Percentiles rank a stretch among this genome's conserved stretches.
These are phyloP conservation scores for Zaprionus gabonicus DNA, from an alignment of 1,140 invertebrate genomes.

Conservation along the genomic window DNA sequence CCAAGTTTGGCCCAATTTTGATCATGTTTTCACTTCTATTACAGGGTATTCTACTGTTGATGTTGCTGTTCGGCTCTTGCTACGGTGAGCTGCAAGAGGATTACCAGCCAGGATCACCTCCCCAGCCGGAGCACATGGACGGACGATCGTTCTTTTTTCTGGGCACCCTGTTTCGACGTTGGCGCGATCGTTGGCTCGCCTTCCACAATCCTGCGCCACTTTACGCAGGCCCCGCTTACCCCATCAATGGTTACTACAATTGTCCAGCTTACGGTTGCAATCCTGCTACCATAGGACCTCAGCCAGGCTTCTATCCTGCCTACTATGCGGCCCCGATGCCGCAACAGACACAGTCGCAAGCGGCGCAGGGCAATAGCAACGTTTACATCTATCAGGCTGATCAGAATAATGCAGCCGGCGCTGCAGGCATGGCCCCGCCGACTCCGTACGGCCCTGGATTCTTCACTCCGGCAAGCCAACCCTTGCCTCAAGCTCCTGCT, in stretches of 20 bases:
- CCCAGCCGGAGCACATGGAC: constrained; percentile 37
- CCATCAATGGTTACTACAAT: constrained; percentile 65
- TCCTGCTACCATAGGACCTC: constrained; percentile 54
- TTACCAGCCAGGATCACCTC: constrained; percentile 6
- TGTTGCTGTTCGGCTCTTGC: constrained; percentile 29
- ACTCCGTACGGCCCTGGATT: constrained; percentile 49
- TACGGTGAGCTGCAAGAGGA: constrained; percentile 22
- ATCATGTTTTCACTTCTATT: background rate
- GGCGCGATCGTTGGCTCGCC: constrained; percentile 70
- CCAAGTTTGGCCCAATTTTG: background rate
- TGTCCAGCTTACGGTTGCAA: constrained; percentile 63
- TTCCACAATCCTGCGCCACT: constrained; percentile 57
- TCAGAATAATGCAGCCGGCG: constrained; percentile 58
- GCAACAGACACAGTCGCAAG: constrained; percentile 48
- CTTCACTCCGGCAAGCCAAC: constrained; percentile 23
- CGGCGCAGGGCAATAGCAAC: constrained; percentile 68
- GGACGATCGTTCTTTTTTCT: constrained; percentile 66
- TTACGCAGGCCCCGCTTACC: constrained; percentile 61
- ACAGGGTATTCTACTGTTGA: constrained; percentile 19
- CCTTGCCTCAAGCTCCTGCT: constrained; percentile 15
- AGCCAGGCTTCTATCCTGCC: constrained; percentile 56
- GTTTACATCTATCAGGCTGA: constrained; percentile 70
- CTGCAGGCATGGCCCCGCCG: background rate
- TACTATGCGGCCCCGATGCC: constrained; percentile 37
- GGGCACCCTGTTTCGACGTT: constrained; percentile 64